Evolutionary conservation across 2,113 vertebrate species (phyloP).

Genomic region (Atractosteus spatula): DNA sequence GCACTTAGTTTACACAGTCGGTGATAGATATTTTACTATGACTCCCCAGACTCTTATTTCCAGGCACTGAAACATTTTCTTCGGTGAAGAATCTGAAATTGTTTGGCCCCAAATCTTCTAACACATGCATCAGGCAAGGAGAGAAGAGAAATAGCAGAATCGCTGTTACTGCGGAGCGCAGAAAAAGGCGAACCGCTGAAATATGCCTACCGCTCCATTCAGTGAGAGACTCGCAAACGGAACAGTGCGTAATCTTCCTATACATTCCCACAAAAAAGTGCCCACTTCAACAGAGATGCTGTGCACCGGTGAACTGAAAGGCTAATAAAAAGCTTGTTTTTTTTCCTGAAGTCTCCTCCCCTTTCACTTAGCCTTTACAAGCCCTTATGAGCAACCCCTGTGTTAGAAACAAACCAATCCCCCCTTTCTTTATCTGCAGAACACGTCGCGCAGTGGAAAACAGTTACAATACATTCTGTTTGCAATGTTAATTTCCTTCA

Average conservation of each 20-base stretch:
- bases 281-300: neutral
- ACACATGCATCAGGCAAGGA: too few species aligned
- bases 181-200: neutral
- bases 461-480: constrained; percentile 34
- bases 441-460: constrained; percentile 26
- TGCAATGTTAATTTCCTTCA: constrained; percentile 27
- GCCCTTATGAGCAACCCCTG: constrained; percentile 10
- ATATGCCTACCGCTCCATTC: neutral
- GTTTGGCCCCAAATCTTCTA: too few species aligned
- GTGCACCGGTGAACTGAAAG: constrained; percentile 4
- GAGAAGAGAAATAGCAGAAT: too few species aligned
- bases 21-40: too few species aligned
- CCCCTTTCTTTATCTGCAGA: constrained; percentile 28
- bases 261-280: neutral
- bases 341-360: neutral
- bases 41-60: too few species aligned
- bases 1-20: too few species aligned
- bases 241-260: neutral
- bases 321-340: constrained; percentile 11
- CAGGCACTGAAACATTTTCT: too few species aligned
- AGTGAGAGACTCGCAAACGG: neutral
- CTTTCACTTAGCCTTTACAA: neutral
- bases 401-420: neutral
- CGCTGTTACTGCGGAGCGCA: too few species aligned
- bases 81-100: too few species aligned